phyloP scores from a whole-genome alignment of 2,797 vertebrate genomes.

The Neosilurus mollespiculum region DNA sequence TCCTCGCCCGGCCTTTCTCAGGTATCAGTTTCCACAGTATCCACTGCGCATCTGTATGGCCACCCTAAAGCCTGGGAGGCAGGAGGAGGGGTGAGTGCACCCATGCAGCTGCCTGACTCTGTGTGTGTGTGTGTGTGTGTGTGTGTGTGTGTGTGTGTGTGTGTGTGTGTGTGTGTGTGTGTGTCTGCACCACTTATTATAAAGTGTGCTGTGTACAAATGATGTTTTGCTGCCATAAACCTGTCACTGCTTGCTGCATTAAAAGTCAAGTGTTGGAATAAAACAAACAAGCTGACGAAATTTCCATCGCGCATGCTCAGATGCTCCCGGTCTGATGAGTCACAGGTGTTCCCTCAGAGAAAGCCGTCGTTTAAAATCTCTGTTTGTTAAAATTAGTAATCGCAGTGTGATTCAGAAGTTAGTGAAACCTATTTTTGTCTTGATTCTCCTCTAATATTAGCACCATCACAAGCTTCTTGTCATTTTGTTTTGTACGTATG shows the following conservation, averaged over 20 bases:
- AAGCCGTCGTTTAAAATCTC: not conserved
- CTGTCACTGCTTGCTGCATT: not conserved
- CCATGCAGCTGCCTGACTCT: constrained; percentile 44
- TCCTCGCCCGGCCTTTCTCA: constrained; percentile 95
- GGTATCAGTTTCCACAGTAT: constrained; percentile 83
- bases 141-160: constrained; percentile 23
- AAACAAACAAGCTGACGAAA: constrained; percentile 1
- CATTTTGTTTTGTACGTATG: not conserved
- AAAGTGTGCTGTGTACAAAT: not conserved
- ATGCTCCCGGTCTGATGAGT: constrained; percentile 18
- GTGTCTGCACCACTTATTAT: not conserved
- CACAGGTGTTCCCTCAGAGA: constrained; percentile 24
- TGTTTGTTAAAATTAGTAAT: not conserved
- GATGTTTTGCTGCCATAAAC: not conserved
- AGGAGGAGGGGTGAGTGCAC: constrained; percentile 75
- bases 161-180: constrained; percentile 28
- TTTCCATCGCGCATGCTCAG: not conserved
- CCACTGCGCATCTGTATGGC: constrained; percentile 69
- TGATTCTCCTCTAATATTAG: not conserved
- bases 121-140: constrained; percentile 20
- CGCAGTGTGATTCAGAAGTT: not conserved
- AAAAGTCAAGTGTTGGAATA: not conserved
- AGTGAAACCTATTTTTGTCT: not conserved
- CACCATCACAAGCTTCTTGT: not conserved
- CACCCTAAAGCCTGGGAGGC: constrained; percentile 78